Percentiles rank a stretch among this genome's conserved stretches.
These are phyloP conservation scores for Pocillopora meandrina DNA, from an alignment of 92 coral and sea anemone species.

Conservation along the genomic window DNA sequence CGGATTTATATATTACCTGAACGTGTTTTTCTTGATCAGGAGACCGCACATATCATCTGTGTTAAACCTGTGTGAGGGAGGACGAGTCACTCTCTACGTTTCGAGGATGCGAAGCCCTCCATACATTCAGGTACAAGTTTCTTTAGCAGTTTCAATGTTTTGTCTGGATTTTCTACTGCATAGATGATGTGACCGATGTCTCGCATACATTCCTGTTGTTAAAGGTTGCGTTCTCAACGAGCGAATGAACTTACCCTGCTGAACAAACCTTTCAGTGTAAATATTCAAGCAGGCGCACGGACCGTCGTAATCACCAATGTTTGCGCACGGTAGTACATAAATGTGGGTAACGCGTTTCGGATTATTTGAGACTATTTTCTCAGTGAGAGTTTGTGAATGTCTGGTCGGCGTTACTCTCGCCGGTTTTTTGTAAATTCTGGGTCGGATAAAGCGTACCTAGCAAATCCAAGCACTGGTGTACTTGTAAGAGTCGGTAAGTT, in stretches of 20 bases:
- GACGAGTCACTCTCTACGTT: background rate
- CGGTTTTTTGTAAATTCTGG: slow-evolving; percentile 1
- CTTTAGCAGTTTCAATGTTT: background rate
- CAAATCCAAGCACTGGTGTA: background rate
- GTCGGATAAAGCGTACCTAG: background rate
- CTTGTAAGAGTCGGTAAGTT: slow-evolving; percentile 56
- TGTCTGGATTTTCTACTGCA: background rate
- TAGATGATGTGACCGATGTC: background rate
- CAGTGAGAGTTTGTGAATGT: background rate
- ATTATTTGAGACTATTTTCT: slow-evolving; percentile 1
- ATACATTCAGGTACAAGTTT: background rate
- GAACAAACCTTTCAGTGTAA: background rate
- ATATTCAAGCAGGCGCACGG: background rate
- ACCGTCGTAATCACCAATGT: background rate
- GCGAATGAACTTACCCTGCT: background rate
- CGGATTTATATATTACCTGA: slow-evolving; percentile 5
- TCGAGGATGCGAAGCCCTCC: background rate
- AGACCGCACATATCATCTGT: background rate
- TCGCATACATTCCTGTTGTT: too few relatives aligned
- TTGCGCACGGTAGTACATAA: slow-evolving; percentile 2
- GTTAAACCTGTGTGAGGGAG: background rate
- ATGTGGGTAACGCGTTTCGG: background rate
- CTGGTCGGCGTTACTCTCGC: background rate
- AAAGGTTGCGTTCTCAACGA: too few relatives aligned
- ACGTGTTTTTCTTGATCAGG: slow-evolving; percentile 39